phyloP scores from a whole-genome alignment of 2,797 vertebrate species.

The Pampus argenteus region DNA sequence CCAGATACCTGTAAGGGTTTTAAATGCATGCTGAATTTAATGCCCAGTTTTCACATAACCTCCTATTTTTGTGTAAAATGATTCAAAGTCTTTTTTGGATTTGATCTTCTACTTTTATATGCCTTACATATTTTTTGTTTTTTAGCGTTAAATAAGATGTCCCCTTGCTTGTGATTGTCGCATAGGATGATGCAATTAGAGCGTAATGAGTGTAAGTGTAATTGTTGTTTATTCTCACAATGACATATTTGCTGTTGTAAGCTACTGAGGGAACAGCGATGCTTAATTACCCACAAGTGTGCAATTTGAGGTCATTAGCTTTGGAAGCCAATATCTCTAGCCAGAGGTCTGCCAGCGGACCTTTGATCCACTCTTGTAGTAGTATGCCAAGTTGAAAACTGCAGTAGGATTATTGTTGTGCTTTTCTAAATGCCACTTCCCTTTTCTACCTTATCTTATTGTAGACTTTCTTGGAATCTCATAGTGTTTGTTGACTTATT shows the following conservation, averaged over 20 bases:
- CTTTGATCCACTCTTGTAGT: constrained; percentile 37
- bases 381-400: constrained; percentile 28
- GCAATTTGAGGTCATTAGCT: constrained; percentile 75
- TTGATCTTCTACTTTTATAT: constrained; percentile 12
- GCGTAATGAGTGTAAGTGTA: constrained; percentile 73
- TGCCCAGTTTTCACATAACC: constrained; percentile 25
- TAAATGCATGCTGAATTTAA: constrained; percentile 53
- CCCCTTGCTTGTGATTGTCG: constrained; percentile 46
- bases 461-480: constrained; percentile 8
- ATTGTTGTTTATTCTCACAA: constrained; percentile 81
- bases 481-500: background rate
- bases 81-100: constrained; percentile 16
- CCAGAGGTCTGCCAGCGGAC: constrained; percentile 68
- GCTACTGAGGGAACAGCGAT: constrained; percentile 65
- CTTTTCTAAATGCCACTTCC: constrained; percentile 7
- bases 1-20: constrained; percentile 52
- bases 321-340: constrained; percentile 60
- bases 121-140: constrained; percentile 29
- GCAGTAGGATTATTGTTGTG: constrained; percentile 14
- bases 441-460: background rate
- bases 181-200: constrained; percentile 78
- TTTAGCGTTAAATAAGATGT: constrained; percentile 50
- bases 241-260: constrained; percentile 81
- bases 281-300: constrained; percentile 78
- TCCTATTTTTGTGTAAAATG: constrained; percentile 13